Percentiles rank a stretch among this genome's conserved stretches.
Conservation (phyloP, 2,888 invertebrate species). For the Onchidella celtica region DNA sequence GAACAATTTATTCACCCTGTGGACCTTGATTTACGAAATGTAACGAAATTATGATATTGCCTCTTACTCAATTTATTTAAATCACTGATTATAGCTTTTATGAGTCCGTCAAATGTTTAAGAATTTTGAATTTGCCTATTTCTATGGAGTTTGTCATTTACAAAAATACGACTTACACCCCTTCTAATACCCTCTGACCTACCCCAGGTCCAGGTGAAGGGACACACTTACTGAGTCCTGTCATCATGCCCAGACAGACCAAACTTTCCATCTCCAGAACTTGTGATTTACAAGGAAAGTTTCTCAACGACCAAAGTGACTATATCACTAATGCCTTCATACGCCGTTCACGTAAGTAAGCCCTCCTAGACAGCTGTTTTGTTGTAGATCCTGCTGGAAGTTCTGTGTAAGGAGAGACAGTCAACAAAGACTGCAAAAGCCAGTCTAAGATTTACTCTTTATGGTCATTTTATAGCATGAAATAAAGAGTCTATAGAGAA, state of each 20-base stretch:
- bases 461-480: too few relatives aligned
- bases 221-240: slow-evolving; percentile 12
- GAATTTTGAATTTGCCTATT: background rate
- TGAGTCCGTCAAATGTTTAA: too few relatives aligned
- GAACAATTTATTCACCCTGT: background rate
- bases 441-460: too few relatives aligned
- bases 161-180: too few relatives aligned
- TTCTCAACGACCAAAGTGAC: background rate
- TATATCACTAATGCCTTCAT: slow-evolving; percentile 23
- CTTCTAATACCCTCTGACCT: background rate
- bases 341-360: slow-evolving; percentile 25
- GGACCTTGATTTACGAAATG: background rate
- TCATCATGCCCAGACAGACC: background rate
- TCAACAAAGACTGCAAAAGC: too few relatives aligned
- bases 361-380: too few relatives aligned
- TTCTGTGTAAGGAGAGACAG: too few relatives aligned
- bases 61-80: too few relatives aligned
- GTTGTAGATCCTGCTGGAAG: too few relatives aligned
- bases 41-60: background rate
- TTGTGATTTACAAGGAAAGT: slow-evolving; percentile 23
- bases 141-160: too few relatives aligned
- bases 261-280: slow-evolving; percentile 16
- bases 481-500: too few relatives aligned
- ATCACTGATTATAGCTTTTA: too few relatives aligned
- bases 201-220: background rate